Conservation (phyloP, 2,113 vertebrate genomes). For the Gavia stellata region DNA sequence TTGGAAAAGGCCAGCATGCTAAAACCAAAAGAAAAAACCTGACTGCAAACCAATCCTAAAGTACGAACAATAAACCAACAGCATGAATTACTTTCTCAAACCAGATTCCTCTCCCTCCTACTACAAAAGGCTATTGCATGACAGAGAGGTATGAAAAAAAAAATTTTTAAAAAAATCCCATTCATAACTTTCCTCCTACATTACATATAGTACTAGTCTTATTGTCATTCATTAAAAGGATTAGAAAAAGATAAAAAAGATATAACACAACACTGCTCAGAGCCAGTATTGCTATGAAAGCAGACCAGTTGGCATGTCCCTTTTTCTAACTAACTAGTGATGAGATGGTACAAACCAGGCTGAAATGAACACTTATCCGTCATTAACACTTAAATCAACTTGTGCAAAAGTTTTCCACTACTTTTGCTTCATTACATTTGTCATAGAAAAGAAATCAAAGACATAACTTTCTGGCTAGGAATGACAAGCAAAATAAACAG, state of each 20-base stretch:
- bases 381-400: not conserved
- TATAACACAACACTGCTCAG: not conserved
- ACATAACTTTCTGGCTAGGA: not conserved
- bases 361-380: not conserved
- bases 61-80: not conserved
- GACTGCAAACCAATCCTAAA: not conserved
- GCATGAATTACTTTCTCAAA: not conserved
- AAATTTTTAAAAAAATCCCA: not conserved
- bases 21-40: not conserved
- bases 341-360: not conserved
- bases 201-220: not conserved
- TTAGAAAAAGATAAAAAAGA: no score
- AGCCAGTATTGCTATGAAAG: not conserved
- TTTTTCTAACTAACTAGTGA: not conserved
- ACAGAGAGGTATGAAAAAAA: not conserved
- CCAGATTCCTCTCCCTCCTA: not conserved
- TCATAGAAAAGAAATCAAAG: not conserved
- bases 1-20: not conserved
- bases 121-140: not conserved
- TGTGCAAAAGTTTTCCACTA: not conserved
- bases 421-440: not conserved
- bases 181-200: not conserved
- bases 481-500: not conserved
- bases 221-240: not conserved
- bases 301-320: rapidly evolving